Evolutionary conservation across 2,797 vertebrate genomes (phyloP), one percentile per base, ranked within the genome.

Genomic region (Pangasius macronema): DNA sequence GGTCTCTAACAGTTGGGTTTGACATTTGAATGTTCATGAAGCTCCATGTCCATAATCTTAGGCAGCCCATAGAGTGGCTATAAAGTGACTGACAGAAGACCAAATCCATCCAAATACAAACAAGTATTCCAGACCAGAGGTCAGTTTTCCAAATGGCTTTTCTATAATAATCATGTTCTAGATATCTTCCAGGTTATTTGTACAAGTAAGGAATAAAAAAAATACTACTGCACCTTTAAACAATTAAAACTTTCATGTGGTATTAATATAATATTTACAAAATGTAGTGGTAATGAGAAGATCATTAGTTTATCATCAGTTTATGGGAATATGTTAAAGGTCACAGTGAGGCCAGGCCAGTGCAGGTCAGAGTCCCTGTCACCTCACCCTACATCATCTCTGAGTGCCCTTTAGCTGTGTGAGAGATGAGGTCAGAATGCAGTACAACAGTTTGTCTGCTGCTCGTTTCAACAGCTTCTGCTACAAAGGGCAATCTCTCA

Each of bases 401-500:
- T 46, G 59, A 65, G 30, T 85, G 87, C 72, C 85, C 85, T 88
- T 88, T 88, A 87, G 55, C 79, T 27, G 22, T 27, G 75, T 51
- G 42, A 9, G 2, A 33, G 42, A 68, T 30, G n/a, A 87, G 87
- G 83, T 57, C 57, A 68, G 46, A 72, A 76, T 75, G 53, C 65
- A 85, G 13, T 76, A 61, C 68, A 83, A 57, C 79, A 18, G 24
- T 39, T 57, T 87, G 87, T 82, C 76, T 49, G 57, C 49, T 88
- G 81, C 49, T 83, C 87, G 61, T 76, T 72, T 49, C n/a, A 16
- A 36, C 57, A 70, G 75, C 30, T 84, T 82, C 83, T 86, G 70
- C 57, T 86, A 86, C 51, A 87, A 89, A 91, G 90, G 90, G 87
- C 90, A 90, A 84, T 84, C 59, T 16, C 82, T 89, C 88, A 88